Evolutionary conservation across 2,888 invertebrate species (phyloP), one percentile per base, ranked within the genome.

Genomic region (Baronia brevicornis): DNA sequence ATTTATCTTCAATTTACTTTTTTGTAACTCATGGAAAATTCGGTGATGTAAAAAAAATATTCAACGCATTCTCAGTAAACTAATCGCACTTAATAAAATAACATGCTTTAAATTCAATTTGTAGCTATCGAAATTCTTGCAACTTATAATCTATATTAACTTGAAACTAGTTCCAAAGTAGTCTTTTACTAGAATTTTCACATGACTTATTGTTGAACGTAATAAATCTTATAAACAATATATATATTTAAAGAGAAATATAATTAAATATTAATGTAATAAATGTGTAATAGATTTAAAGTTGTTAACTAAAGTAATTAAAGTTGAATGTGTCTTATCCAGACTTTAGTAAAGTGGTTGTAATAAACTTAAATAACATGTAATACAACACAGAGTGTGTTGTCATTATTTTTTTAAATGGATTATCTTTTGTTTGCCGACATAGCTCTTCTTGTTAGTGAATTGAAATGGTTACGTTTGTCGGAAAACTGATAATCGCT

Each of bases 241-340:
- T 23, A 18, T 13, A 11, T 36, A 26, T 36, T 35, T 28, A 39
- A 35, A 39, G 9, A 18, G 19, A 19, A 26, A 38, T 31, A 35
- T 47, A 51, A 56, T 52, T 46, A 54, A 44, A 41, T 52, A 49
- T 39, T 51, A 47, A 50, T 51, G 51, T 52, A 51, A 57, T 46
- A 57, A 41, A 60, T 23, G 35, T 40, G 36, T 54, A 50, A 47
- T 54, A 56, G 50, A 48, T 45, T 44, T 48, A 57, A 59, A 53
- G 51, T 65, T 72, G 65, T 71, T 71, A 40, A 68, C 49, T 57
- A 60, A 48, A n/a, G n/a, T n/a, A n/a, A n/a, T n/a, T n/a, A n/a
- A n/a, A n/a, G n/a, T n/a, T n/a, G n/a, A n/a, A 62, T 60, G 56
- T 53, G 58, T 64, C 60, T 68, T 60, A 64, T 60, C 50, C 55